Percentiles rank a stretch among this genome's conserved stretches.
Evolutionary conservation across 2,888 invertebrate species (phyloP).

Genomic region (Oxycera nigricornis): DNA sequence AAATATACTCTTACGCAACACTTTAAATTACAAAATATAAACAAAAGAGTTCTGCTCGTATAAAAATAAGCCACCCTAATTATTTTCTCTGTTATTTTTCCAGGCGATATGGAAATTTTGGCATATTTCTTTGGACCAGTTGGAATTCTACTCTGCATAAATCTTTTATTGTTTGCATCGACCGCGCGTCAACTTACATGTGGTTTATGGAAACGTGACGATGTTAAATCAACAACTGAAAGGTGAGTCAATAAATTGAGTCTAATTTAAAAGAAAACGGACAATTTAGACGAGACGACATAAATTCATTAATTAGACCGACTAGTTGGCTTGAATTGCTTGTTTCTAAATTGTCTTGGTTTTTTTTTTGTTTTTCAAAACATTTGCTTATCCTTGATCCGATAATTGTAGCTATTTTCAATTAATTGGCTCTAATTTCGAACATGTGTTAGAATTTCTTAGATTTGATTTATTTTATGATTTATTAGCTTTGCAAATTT

Average conservation of each 20-base stretch:
- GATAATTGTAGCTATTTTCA: neutral
- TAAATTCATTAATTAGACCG: no score
- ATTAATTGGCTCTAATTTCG: neutral
- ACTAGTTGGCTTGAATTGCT: no score
- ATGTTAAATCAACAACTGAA: constrained; percentile 84
- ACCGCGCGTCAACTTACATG: constrained; percentile 86
- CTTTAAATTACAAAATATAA: neutral
- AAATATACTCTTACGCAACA: neutral
- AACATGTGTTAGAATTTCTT: neutral
- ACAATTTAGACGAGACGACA: no score
- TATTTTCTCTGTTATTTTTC: constrained; percentile 49
- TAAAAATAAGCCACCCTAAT: neutral
- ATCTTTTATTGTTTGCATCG: constrained; percentile 79
- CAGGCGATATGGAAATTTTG: constrained; percentile 79
- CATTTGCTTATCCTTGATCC: constrained; percentile 1
- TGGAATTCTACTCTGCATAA: constrained; percentile 77
- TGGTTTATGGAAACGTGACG: constrained; percentile 86
- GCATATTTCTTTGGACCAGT: constrained; percentile 87
- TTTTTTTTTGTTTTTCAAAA: neutral
- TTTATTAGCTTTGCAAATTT: neutral
- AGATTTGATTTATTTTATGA: neutral
- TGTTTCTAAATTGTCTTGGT: neutral
- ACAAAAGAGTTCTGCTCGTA: neutral
- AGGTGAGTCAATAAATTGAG: constrained; percentile 61
- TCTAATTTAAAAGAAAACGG: no score